phyloP scores from a whole-genome alignment of 2,888 invertebrate genomes.

The Protodeltote pygarga region DNA sequence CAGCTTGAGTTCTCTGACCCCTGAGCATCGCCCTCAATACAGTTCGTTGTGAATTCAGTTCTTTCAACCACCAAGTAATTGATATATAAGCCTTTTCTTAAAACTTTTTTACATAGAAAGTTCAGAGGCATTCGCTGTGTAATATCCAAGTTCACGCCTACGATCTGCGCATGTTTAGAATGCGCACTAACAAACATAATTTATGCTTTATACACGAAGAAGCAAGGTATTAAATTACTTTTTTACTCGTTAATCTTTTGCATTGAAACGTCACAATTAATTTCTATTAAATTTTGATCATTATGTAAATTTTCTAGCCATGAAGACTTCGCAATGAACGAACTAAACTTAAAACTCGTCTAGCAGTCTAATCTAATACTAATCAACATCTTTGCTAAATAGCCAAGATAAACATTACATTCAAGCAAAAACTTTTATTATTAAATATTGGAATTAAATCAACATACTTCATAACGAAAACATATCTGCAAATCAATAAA shows the following conservation, averaged over 20 bases:
- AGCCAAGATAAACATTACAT: too few relatives aligned
- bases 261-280: conserved; percentile 9
- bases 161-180: conserved; percentile 3
- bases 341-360: too few relatives aligned
- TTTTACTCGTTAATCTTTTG: conserved; percentile 16
- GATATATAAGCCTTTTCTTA: conserved; percentile 11
- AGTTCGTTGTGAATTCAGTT: conserved; percentile 12
- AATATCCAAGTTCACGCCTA: conserved; percentile 9
- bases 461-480: too few relatives aligned
- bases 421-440: too few relatives aligned
- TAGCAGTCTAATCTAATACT: too few relatives aligned
- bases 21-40: conserved; percentile 18
- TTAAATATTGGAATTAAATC: too few relatives aligned
- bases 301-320: neutral
- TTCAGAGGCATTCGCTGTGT: conserved; percentile 28
- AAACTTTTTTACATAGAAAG: conserved; percentile 10
- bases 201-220: conserved; percentile 21
- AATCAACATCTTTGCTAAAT: too few relatives aligned
- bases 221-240: conserved; percentile 5
- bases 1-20: conserved; percentile 28
- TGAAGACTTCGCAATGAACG: conserved; percentile 4
- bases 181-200: conserved; percentile 6
- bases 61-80: conserved; percentile 32
- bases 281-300: neutral
- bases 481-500: too few relatives aligned